These are phyloP conservation scores for Micromussa lordhowensis DNA, from an alignment of 92 coral and sea anemone species.

Conservation along the genomic window DNA sequence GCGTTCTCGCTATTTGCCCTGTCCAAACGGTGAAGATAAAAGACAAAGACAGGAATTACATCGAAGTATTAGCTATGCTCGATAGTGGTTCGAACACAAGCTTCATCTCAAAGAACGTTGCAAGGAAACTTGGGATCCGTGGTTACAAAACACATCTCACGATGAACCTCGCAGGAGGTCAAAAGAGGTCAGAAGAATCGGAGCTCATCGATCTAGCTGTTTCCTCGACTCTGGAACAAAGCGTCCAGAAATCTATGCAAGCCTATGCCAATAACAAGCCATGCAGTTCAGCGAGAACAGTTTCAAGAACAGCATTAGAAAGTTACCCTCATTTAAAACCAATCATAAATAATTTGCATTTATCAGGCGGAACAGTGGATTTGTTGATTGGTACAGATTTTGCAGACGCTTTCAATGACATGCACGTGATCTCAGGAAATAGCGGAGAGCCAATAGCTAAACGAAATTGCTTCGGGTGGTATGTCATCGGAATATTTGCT, in stretches of 20 bases:
- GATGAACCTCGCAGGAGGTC: constrained; percentile 56
- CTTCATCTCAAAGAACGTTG: too few species aligned
- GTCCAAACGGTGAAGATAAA: constrained; percentile 51
- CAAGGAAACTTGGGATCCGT: too few species aligned
- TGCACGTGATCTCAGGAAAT: constrained; percentile 45
- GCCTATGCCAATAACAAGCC: constrained; percentile 51
- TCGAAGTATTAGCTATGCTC: constrained; percentile 63
- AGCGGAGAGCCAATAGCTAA: constrained; percentile 14
- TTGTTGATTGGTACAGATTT: too few species aligned
- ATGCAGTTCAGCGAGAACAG: too few species aligned
- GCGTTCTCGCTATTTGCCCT: too few species aligned
- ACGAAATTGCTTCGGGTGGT: constrained; percentile 60
- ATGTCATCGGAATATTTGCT: constrained; percentile 39
- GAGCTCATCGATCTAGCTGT: too few species aligned
- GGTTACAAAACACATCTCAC: constrained; percentile 49
- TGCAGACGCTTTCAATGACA: constrained; percentile 68
- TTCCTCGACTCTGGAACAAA: constrained; percentile 32
- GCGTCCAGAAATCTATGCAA: constrained; percentile 39
- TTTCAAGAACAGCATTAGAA: constrained; percentile 41
- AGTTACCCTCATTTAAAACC: constrained; percentile 60
- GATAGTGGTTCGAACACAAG: constrained; percentile 63
- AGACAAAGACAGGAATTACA: constrained; percentile 38
- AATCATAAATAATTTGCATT: too few species aligned
- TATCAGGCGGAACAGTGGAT: too few species aligned
- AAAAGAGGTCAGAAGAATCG: too few species aligned